Base-by-base conservation (phyloP, 1,140 invertebrate genomes). In the Limonius californicus region DNA sequence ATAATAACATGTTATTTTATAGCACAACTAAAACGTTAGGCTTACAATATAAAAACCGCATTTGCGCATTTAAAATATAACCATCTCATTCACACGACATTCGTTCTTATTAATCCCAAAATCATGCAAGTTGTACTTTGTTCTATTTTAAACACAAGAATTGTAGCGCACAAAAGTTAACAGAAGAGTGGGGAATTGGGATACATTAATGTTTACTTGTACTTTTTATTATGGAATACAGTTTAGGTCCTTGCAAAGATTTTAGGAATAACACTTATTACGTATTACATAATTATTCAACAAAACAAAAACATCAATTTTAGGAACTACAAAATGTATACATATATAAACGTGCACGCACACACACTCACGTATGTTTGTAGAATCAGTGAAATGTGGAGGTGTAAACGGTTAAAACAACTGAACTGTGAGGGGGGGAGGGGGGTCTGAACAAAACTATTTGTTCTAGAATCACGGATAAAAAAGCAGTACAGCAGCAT, bases 21-120 rank as follows among this genome's bases (percentile, higher is more conserved):
- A 59, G 65, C 64, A 67, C 68, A 70, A 68, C 58, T 64, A 70
- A 70, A 66, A 64, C 68, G 59, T 70, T 70, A 70, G 69, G 69
- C 69, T 68, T 62, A 69, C 63, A 68, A 68, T 66, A 67, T 65
- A 60, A 65, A 53, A 61, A 65, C 59, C 43, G 61, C 47, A 61
- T 56, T 68, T 63, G n/a, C 23, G 23, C 23, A 27, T 27, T 27
- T 4, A 45, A 45, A 45, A 45, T 18, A 54, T 18, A 54, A 19
- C 19, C 12, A 54, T 18, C n/a, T 16, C 20, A 27, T 55, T 55
- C 27, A 3, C 2, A 55, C 8, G 30, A 27, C 20, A 27, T 55
- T 27, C 8, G 14, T 55, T 16, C 53, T 23, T 32, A 32, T 23
- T 55, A 55, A 55, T 27, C 20, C 27, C 20, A 55, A 55, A 23